Base-by-base conservation (phyloP, 2,113 vertebrate species). In the Struthidea cinerea region DNA sequence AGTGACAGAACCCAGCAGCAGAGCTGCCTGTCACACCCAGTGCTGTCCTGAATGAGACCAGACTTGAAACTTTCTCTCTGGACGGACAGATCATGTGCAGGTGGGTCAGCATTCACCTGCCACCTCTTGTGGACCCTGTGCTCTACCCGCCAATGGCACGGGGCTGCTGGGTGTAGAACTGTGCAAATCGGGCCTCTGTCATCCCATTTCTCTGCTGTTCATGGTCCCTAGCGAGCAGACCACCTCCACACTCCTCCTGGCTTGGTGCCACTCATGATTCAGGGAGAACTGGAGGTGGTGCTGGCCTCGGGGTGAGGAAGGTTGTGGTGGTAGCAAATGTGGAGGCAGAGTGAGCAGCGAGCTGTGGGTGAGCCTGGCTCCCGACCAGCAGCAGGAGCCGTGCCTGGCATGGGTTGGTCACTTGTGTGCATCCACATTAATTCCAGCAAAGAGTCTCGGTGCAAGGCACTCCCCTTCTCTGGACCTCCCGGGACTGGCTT, bases 401-500 rank as follows among this genome's bases (percentile, higher is more conserved):
- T 85, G 65, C 42, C 67, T 80, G 55, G 16, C 21, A 13, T 49
- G 26, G 8, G 0, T 32, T 78, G 64, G 57, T 39, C 18, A 6
- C 44, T 65, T 63, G 16, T 50, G 47, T 94, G 55, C 37, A 32
- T 56, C 26, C 8, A 18, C 9, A 3, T 13, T 16, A 6, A 1
- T 17, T 42, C 50, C 59, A 67, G 35, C 18, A 88, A 64, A 22
- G 11, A 20, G 3, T 32, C 33, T 42, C 59, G 15, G 16, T 10
- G 9, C 0, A 2, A 41, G 24, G 13, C 46, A 44, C 16, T 10
- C 5, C 1, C 3, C 4, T 69, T 73, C 49, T 63, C 42, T 68
- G 13, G 28, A 16, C 37, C 26, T 69, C 47, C 10, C 22, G 27
- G 21, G 32, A 55, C 1, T 47, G 16, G 13, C 21, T 67, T 87